Percentiles rank a stretch among this genome's conserved stretches.
Conservation (phyloP, 2,113 vertebrate genomes). For the Spea multiplicata region DNA sequence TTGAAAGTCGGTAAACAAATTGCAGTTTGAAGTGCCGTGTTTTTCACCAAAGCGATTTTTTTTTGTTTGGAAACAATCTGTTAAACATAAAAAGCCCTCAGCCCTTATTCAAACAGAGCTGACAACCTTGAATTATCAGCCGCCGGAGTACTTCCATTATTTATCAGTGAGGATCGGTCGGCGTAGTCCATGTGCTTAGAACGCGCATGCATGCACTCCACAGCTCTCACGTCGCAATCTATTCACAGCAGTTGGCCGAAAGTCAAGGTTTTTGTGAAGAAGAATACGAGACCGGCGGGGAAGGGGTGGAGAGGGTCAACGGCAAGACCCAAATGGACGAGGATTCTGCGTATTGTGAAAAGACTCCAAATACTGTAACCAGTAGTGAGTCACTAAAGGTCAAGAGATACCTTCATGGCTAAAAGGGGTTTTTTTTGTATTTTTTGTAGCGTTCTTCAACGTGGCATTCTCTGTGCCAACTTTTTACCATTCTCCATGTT, state of each 20-base stretch:
- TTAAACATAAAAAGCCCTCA: slow-evolving; percentile 48
- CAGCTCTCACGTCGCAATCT: slow-evolving; percentile 12
- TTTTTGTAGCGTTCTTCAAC: no score
- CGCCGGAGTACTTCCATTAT: slow-evolving; percentile 32
- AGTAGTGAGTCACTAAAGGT: background rate
- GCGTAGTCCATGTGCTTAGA: background rate
- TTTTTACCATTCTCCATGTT: no score
- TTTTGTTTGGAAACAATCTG: slow-evolving; percentile 49
- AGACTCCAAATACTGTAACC: background rate
- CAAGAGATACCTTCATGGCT: background rate
- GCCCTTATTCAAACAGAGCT: slow-evolving; percentile 43
- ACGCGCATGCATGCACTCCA: background rate
- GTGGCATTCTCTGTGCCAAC: no score
- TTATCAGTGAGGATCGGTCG: slow-evolving; percentile 33
- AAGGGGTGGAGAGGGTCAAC: background rate
- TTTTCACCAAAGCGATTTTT: slow-evolving; percentile 34
- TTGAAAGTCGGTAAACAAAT: slow-evolving; percentile 45
- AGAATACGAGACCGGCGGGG: background rate
- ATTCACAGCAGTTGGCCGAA: background rate
- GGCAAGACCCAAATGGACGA: background rate
- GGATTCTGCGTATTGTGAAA: background rate
- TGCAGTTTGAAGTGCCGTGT: slow-evolving; percentile 43
- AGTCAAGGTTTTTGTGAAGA: slow-evolving; percentile 4
- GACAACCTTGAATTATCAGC: slow-evolving; percentile 46
- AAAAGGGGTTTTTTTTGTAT: no score